Evolutionary conservation across 2,888 invertebrate species (phyloP).

Genomic region (Myathropa florea): DNA sequence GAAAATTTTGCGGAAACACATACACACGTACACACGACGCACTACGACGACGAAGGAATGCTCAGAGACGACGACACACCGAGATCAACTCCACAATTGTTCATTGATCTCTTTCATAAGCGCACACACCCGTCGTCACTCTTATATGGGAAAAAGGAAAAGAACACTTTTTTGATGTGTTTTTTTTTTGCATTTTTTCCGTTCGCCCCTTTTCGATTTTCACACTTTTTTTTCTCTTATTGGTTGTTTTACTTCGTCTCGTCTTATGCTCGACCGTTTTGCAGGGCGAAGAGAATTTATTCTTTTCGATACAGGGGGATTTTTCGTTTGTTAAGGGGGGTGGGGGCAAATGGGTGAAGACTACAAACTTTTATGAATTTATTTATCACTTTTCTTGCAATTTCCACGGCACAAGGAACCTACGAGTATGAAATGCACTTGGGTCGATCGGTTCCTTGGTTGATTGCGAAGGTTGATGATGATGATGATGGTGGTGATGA

Average conservation of each 20-base stretch:
- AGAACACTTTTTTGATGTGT: slow-evolving; percentile 22
- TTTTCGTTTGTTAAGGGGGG: background rate
- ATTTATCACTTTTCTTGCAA: slow-evolving; percentile 1
- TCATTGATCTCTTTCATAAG: slow-evolving; percentile 66
- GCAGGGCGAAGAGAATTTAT: slow-evolving; percentile 4
- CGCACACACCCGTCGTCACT: slow-evolving; percentile 55
- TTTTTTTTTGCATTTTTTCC: slow-evolving; percentile 3
- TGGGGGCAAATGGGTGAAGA: background rate
- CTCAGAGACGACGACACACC: slow-evolving; percentile 3
- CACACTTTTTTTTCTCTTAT: slow-evolving; percentile 1
- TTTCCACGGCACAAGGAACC: background rate
- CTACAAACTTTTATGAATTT: background rate
- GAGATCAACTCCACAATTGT: slow-evolving; percentile 51
- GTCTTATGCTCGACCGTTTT: slow-evolving; percentile 49
- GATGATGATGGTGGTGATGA: background rate
- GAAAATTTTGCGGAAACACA: slow-evolving; percentile 47
- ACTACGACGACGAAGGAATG: background rate
- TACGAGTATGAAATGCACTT: slow-evolving; percentile 16
- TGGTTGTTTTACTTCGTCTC: background rate
- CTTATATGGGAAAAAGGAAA: slow-evolving; percentile 35
- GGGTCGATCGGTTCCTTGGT: background rate
- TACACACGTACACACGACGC: slow-evolving; percentile 8
- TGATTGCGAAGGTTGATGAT: background rate
- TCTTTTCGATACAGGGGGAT: background rate
- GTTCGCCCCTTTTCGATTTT: background rate